These are phyloP conservation scores for Parelbella ahira DNA, from an alignment of 2,888 invertebrate species.

Conservation along the genomic window DNA sequence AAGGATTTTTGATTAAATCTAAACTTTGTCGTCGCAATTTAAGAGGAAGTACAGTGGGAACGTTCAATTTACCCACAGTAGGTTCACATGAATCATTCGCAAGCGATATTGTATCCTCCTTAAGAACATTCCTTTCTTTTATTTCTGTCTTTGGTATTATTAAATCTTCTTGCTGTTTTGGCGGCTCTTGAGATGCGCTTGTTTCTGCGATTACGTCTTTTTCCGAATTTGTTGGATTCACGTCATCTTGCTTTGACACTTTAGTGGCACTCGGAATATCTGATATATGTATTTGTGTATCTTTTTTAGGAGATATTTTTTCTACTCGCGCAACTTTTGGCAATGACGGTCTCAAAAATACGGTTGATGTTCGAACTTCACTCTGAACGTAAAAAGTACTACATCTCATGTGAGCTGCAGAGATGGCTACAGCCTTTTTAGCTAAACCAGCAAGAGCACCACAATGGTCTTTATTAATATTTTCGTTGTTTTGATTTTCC, in stretches of 20 bases:
- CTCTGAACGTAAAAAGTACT: constrained; percentile 40
- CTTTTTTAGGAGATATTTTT: constrained; percentile 65
- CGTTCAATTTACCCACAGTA: constrained; percentile 33
- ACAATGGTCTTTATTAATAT: constrained; percentile 53
- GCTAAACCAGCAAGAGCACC: constrained; percentile 61
- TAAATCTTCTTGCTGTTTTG: constrained; percentile 5
- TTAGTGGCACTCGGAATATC: constrained; percentile 4
- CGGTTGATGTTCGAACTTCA: constrained; percentile 43
- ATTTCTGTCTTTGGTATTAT: not conserved
- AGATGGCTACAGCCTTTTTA: constrained; percentile 53
- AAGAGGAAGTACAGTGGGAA: constrained; percentile 52
- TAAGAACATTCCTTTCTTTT: constrained; percentile 3
- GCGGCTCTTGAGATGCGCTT: constrained; percentile 6
- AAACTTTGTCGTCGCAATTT: constrained; percentile 63
- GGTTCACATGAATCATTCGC: constrained; percentile 30
- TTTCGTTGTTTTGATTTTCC: constrained; percentile 46
- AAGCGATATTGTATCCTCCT: not conserved
- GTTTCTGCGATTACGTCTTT: not conserved
- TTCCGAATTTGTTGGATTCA: not conserved
- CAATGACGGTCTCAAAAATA: constrained; percentile 63
- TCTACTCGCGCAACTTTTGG: constrained; percentile 55
- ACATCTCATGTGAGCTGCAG: constrained; percentile 59
- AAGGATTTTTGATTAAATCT: constrained; percentile 66
- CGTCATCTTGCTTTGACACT: not conserved
- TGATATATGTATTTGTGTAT: constrained; percentile 26